Base-by-base conservation (phyloP, 2,888 invertebrate species). In the Mantis religiosa region DNA sequence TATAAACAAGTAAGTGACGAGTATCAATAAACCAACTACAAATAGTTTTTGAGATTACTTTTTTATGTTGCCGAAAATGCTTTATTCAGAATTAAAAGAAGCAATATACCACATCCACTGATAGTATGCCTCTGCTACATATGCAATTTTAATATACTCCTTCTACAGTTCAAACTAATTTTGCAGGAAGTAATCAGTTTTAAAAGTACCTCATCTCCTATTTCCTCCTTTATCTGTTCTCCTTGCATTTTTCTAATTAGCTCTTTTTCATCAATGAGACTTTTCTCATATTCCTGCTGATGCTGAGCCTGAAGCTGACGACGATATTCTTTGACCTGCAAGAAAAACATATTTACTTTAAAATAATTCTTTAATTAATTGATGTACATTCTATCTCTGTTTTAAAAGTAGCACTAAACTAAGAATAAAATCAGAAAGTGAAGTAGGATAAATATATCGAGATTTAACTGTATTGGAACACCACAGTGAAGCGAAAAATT, bases 181-280 rank as follows among this genome's bases (percentile, higher is more conserved):
- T 20, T 15, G 1, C 2, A 71, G 54, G 25, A 71, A 71, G 15
- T 20, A 71, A 71, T 25, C 54, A 20, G 20, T 8, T 20, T 71
- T 71, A 71, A 71, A 99, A 98, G 94, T 34, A 99, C 95, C 93
- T 98, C 98, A 92, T 97, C 97, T 90, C 97, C 96, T 91, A 99
- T 96, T 91, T 97, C 97, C 92, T 99, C 98, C 92, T 90, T 96
- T 92, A 98, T 96, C 90, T 95, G 95, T 0, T 95, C 95, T 25
- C 96, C 96, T 92, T 97, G 96, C 89, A 97, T 96, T 41, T 94
- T 94, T 90, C 95, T 94, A 20, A 98, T 94, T 91, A 95, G 94
- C 34, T 96, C 93, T 89, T 93, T 93, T 71, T 93, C 92, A 28
- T 92, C 92, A 28, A 95, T 93, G 28, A 97, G 93, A 2, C 97